Evolutionary conservation across 23 tunicate species (phyloP).

Genomic region (Halocynthia aurantium): DNA sequence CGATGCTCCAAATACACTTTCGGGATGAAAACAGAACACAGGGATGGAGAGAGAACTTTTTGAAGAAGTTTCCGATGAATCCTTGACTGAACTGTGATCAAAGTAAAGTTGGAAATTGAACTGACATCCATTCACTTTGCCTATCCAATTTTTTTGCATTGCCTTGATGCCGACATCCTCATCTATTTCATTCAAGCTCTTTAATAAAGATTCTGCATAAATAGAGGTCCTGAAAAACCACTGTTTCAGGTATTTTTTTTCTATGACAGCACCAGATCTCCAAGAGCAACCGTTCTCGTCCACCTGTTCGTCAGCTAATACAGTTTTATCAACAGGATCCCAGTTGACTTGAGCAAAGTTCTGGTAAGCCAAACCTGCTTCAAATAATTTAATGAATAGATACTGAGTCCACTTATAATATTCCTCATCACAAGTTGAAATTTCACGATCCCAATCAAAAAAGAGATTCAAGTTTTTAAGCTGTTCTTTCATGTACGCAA

Average conservation of each 20-base stretch:
- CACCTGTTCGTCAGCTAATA: slow-evolving; percentile 91
- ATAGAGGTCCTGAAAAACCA: slow-evolving; percentile 72
- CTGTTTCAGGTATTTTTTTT: slow-evolving; percentile 64
- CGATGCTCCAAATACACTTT: slow-evolving; percentile 19
- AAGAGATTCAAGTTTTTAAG: slow-evolving; percentile 58
- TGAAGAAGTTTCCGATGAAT: too few species aligned
- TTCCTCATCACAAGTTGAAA: slow-evolving; percentile 68
- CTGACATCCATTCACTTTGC: slow-evolving; percentile 46
- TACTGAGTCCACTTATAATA: slow-evolving; percentile 92
- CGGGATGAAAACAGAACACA: slow-evolving; percentile 80
- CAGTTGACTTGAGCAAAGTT: slow-evolving; percentile 76
- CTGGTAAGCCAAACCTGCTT: slow-evolving; percentile 71
- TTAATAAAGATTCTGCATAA: slow-evolving; percentile 69
- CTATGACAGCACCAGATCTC: slow-evolving; percentile 85
- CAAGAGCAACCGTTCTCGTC: slow-evolving; percentile 88
- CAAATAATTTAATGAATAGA: slow-evolving; percentile 65
- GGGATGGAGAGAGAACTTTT: slow-evolving; percentile 2
- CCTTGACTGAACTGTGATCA: not conserved
- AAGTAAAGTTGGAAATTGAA: slow-evolving; percentile 41
- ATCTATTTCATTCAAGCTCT: slow-evolving; percentile 44
- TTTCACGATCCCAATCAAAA: slow-evolving; percentile 84
- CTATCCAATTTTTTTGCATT: slow-evolving; percentile 90
- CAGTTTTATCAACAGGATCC: slow-evolving; percentile 96
- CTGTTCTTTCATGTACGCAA: slow-evolving; percentile 76
- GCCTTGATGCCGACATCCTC: slow-evolving; percentile 72